Conservation (phyloP, 2,797 vertebrate genomes). For the Hippoglossus hippoglossus region DNA sequence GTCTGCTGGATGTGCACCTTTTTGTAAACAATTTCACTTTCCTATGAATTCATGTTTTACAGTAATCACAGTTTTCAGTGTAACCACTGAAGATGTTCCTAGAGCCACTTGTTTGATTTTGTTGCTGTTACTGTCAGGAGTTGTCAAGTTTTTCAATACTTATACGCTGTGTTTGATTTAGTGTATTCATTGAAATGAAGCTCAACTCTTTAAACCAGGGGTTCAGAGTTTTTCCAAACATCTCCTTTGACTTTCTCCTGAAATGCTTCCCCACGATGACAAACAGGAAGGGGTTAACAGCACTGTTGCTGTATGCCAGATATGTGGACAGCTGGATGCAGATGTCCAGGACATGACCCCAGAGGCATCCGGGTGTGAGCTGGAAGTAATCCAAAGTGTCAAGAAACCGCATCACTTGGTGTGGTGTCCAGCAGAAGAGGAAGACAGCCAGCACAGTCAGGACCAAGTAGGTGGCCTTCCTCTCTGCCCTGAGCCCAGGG, state of each 20-base stretch:
- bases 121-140: background rate
- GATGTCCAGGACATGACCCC: slow-evolving; percentile 71
- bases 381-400: slow-evolving; percentile 78
- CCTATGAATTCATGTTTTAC: background rate
- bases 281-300: slow-evolving; percentile 90
- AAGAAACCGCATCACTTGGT: slow-evolving; percentile 84
- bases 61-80: background rate
- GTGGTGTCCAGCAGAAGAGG: slow-evolving; percentile 88
- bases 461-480: slow-evolving; percentile 84
- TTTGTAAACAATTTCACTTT: background rate
- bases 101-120: background rate
- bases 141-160: slow-evolving; percentile 9
- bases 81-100: background rate
- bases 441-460: slow-evolving; percentile 86
- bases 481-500: slow-evolving; percentile 77
- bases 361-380: slow-evolving; percentile 70
- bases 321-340: slow-evolving; percentile 82
- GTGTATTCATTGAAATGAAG: slow-evolving; percentile 46
- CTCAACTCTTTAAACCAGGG: slow-evolving; percentile 38
- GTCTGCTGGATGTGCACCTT: background rate
- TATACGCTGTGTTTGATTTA: slow-evolving; percentile 40
- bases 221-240: slow-evolving; percentile 63
- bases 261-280: slow-evolving; percentile 91
- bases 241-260: slow-evolving; percentile 84
- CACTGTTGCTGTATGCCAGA: slow-evolving; percentile 88